Conservation (phyloP, 2,888 invertebrate species). For the Dyspetes luteomarginatus region DNA sequence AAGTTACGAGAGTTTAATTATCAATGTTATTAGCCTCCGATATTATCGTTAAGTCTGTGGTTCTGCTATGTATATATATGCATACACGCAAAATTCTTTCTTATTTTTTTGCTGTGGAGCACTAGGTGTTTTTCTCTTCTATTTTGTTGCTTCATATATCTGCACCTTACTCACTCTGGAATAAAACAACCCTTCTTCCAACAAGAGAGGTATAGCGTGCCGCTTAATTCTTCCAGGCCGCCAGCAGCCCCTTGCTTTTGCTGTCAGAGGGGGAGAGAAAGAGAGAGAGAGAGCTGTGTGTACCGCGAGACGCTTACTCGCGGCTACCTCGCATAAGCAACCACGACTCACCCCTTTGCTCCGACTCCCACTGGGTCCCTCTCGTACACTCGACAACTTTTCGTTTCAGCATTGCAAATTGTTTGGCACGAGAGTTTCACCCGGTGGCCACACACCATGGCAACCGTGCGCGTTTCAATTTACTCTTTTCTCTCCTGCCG, state of each 20-base stretch:
- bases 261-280: conserved; percentile 15
- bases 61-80: not conserved
- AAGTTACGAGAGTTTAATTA: conserved; percentile 61
- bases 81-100: conserved; percentile 31
- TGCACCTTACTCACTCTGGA: conserved; percentile 50
- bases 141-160: conserved; percentile 17
- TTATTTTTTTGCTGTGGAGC: conserved; percentile 33
- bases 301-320: conserved; percentile 55
- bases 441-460: conserved; percentile 69
- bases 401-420: conserved; percentile 82
- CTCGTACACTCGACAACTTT: conserved; percentile 77
- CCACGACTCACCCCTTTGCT: conserved; percentile 43
- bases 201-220: conserved; percentile 56
- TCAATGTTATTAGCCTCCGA: conserved; percentile 53
- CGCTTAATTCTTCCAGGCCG: conserved; percentile 61
- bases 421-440: conserved; percentile 78
- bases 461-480: conserved; percentile 73
- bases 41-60: conserved; percentile 58
- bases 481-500: conserved; percentile 67
- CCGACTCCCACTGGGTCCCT: conserved; percentile 56
- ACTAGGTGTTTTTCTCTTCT: conserved; percentile 28
- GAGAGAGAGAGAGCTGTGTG: conserved; percentile 53
- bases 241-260: conserved; percentile 58
- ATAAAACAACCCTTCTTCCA: conserved; percentile 42
- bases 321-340: conserved; percentile 59